Evolutionary conservation across 1,140 invertebrate species (phyloP).

Genomic region (Saccostrea echinata): DNA sequence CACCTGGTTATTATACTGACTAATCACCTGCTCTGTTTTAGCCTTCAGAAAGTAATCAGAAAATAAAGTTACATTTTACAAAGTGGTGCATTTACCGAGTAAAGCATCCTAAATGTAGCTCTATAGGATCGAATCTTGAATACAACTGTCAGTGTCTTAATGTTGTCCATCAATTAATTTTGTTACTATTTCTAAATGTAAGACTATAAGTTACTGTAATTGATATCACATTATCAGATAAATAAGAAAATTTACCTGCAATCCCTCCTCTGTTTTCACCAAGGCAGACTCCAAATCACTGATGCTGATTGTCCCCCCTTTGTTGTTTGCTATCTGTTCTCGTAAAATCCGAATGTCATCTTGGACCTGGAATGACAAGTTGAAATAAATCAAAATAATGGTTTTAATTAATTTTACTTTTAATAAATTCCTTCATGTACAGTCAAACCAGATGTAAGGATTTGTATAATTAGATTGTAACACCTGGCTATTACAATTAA

Average conservation of each 20-base stretch:
- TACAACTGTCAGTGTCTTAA: too few species aligned
- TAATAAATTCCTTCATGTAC: neutral
- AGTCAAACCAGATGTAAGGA: neutral
- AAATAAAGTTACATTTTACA: neutral
- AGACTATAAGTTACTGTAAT: too few species aligned
- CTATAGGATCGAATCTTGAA: too few species aligned
- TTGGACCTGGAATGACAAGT: conserved; percentile 72
- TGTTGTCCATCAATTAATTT: too few species aligned
- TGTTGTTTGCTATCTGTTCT: conserved; percentile 70
- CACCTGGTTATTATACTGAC: conserved; percentile 75
- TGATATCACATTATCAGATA: neutral
- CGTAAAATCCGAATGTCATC: conserved; percentile 76
- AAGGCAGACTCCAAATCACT: conserved; percentile 75
- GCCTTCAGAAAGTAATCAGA: conserved; percentile 52
- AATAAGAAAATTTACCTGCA: conserved; percentile 68
- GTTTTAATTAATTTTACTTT: neutral
- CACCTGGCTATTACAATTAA: too few species aligned
- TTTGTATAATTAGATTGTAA: too few species aligned
- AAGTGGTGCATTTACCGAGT: neutral
- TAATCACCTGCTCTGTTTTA: conserved; percentile 75
- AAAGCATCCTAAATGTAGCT: neutral
- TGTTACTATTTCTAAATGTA: too few species aligned
- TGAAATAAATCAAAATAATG: neutral
- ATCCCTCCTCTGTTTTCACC: conserved; percentile 75
- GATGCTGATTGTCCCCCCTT: conserved; percentile 68